Conservation (phyloP, 1,140 invertebrate genomes). For the Pachyrhynchus sulphureomaculatus region DNA sequence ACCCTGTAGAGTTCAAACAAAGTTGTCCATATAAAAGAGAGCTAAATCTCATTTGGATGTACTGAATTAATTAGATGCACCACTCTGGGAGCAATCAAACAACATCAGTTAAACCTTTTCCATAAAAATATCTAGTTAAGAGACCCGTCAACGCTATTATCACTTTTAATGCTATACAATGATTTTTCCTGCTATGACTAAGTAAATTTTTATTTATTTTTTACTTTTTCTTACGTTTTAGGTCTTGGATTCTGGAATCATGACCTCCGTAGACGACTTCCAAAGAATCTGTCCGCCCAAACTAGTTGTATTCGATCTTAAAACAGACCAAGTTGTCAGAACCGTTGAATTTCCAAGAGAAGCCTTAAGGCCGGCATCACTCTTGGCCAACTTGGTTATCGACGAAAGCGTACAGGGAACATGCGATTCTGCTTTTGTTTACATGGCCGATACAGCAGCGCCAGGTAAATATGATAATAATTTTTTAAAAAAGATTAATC, state of each 20-base stretch:
- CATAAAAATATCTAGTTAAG: no score
- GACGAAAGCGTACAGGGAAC: slow-evolving; percentile 66
- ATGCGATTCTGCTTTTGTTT: slow-evolving; percentile 75
- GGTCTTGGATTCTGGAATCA: slow-evolving; percentile 66
- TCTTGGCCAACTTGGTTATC: slow-evolving; percentile 75
- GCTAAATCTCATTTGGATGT: no score
- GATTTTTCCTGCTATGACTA: no score
- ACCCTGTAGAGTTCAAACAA: no score
- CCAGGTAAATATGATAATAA: slow-evolving; percentile 65
- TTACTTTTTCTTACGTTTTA: slow-evolving; percentile 39
- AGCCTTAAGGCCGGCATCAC: slow-evolving; percentile 65
- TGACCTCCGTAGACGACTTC: slow-evolving; percentile 74
- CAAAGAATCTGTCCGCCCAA: slow-evolving; percentile 75
- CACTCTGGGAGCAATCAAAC: no score
- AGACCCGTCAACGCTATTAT: no score
- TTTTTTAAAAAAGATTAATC: no score
- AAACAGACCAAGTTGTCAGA: slow-evolving; percentile 64
- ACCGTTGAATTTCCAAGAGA: slow-evolving; percentile 60
- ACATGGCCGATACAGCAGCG: slow-evolving; percentile 76
- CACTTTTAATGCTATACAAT: no score
- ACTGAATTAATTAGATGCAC: no score
- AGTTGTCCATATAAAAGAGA: no score
- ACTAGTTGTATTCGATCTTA: slow-evolving; percentile 75
- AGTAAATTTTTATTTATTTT: no score
- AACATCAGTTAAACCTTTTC: no score